phyloP scores from a whole-genome alignment of 2,797 vertebrate genomes.

The Cuculus canorus region DNA sequence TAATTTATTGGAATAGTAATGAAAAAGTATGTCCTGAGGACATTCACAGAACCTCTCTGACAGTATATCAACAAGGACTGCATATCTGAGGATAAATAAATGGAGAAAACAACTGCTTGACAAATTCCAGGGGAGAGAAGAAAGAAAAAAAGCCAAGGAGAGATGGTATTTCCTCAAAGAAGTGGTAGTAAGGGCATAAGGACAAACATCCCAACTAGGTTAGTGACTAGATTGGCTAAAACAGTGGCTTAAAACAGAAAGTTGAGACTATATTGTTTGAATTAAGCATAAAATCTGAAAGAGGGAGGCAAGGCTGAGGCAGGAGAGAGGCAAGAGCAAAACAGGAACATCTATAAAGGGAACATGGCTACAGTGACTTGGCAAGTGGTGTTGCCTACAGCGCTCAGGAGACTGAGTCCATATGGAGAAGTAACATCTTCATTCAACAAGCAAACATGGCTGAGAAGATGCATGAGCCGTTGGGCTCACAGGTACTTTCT shows the following conservation, averaged over 20 bases:
- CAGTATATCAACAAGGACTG: background rate
- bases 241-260: background rate
- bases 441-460: background rate
- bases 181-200: background rate
- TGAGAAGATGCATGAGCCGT: background rate
- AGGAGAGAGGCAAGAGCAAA: background rate
- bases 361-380: background rate
- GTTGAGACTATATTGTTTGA: background rate
- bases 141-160: background rate
- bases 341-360: background rate
- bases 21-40: background rate
- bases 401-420: fast-evolving
- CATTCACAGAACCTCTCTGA: background rate
- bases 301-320: background rate
- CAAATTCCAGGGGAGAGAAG: background rate
- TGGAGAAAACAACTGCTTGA: background rate
- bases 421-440: fast-evolving
- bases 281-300: background rate
- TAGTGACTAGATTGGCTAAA: background rate
- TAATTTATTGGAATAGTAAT: background rate
- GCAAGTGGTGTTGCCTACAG: background rate
- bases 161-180: background rate
- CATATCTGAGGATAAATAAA: background rate
- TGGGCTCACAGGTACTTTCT: background rate
- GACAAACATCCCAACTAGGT: background rate